phyloP scores from a whole-genome alignment of 2,797 vertebrate species.

The Pyrocephalus nanus region DNA sequence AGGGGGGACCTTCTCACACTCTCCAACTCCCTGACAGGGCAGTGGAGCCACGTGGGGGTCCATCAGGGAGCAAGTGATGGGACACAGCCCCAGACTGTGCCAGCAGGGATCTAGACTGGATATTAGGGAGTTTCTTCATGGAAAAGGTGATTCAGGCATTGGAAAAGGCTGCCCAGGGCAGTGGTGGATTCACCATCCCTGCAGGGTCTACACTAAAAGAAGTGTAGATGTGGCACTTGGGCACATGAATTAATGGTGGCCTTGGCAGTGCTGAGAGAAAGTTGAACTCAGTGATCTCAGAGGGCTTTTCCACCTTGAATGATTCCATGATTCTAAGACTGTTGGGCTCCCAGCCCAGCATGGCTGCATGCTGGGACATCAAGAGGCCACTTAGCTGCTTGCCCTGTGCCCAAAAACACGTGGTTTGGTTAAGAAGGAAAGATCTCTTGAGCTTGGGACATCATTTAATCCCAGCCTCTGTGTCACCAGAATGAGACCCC shows the following conservation, averaged over 20 bases:
- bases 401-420: not conserved
- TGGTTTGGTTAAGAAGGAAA: not conserved
- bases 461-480: not conserved
- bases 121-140: not conserved
- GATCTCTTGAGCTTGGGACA: not conserved
- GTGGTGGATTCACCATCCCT: not conserved
- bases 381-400: rapidly evolving
- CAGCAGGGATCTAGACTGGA: not conserved
- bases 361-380: not conserved
- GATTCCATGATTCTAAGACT: not conserved
- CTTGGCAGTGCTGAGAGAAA: not conserved
- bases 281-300: not conserved
- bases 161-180: not conserved
- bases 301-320: not conserved
- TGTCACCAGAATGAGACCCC: not conserved
- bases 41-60: rapidly evolving
- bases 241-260: not conserved
- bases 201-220: not conserved
- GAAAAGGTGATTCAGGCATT: not conserved
- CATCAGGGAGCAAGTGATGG: not conserved
- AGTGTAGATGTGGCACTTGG: not conserved
- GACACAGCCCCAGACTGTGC: not conserved
- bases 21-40: not conserved
- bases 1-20: not conserved
- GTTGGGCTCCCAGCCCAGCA: not conserved